These are phyloP conservation scores for Halyomorpha halys DNA, from an alignment of 1,140 invertebrate species.

Conservation along the genomic window DNA sequence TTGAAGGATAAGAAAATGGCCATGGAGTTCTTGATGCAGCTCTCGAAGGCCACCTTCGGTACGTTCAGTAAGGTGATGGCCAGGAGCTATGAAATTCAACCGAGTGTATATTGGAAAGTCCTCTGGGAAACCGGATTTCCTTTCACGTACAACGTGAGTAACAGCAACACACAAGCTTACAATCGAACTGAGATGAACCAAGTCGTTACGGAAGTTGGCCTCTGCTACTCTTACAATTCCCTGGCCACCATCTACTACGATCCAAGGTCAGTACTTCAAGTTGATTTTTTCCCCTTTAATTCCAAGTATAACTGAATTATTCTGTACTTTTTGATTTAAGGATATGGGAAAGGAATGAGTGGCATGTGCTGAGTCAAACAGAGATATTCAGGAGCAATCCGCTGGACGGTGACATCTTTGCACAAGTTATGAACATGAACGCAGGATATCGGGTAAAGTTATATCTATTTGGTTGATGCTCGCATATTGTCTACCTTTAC, in stretches of 20 bases:
- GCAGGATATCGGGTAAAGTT: slow-evolving; percentile 46
- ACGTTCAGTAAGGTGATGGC: not conserved
- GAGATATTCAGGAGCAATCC: slow-evolving; percentile 48
- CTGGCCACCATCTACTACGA: slow-evolving; percentile 49
- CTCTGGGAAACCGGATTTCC: not conserved
- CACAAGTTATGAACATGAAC: slow-evolving; percentile 55
- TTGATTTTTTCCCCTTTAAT: not conserved
- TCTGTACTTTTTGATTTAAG: not conserved
- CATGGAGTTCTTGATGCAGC: not conserved
- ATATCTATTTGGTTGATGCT: too few species aligned
- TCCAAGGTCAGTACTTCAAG: slow-evolving; percentile 40
- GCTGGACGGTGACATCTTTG: slow-evolving; percentile 55
- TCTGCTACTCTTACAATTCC: slow-evolving; percentile 55
- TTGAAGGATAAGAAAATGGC: not conserved
- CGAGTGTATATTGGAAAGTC: not conserved
- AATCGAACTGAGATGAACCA: slow-evolving; percentile 13
- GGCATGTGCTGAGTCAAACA: slow-evolving; percentile 25
- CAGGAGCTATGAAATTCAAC: not conserved
- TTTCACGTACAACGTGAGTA: slow-evolving; percentile 28
- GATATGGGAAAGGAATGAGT: slow-evolving; percentile 31
- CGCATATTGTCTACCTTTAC: too few species aligned
- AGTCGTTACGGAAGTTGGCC: slow-evolving; percentile 51
- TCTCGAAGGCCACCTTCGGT: not conserved
- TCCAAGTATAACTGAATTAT: not conserved
- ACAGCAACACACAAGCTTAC: slow-evolving; percentile 28